These are phyloP conservation scores for Eufriesea mexicana DNA, from an alignment of 1,140 invertebrate genomes.

Conservation along the genomic window DNA sequence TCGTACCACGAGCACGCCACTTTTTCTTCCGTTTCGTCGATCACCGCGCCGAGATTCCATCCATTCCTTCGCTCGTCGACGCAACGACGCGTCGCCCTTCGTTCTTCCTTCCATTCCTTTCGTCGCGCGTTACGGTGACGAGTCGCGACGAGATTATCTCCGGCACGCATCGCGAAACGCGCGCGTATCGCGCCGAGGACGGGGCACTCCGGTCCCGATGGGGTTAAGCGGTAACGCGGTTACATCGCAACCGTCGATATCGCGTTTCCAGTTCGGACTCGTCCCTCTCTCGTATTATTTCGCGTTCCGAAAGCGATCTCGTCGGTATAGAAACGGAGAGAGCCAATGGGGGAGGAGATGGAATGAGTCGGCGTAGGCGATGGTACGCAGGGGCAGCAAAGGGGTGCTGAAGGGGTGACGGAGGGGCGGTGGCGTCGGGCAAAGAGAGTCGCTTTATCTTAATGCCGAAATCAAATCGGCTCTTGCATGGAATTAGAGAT, in stretches of 20 bases:
- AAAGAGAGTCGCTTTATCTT: conserved; percentile 78
- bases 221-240: conserved; percentile 57
- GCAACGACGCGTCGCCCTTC: neutral
- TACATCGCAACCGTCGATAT: conserved; percentile 57
- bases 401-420: neutral
- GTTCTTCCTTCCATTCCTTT: conserved; percentile 2
- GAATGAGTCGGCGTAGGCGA: conserved; percentile 27
- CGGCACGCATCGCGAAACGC: conserved; percentile 6
- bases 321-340: conserved; percentile 27
- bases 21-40: neutral
- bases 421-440: neutral
- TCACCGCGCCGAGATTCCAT: neutral
- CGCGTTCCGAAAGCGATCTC: conserved; percentile 37
- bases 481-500: conserved; percentile 81
- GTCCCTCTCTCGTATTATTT: conserved; percentile 55
- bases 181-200: conserved; percentile 17
- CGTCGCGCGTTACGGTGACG: neutral
- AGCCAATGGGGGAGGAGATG: neutral
- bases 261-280: conserved; percentile 58
- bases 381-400: no score
- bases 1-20: no score
- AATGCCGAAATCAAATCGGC: conserved; percentile 82
- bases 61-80: neutral
- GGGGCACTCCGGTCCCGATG: conserved; percentile 52
- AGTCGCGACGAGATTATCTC: conserved; percentile 1